Evolutionary conservation across 2,113 vertebrate genomes (phyloP).

Genomic region (Rhagologus leucostigma): DNA sequence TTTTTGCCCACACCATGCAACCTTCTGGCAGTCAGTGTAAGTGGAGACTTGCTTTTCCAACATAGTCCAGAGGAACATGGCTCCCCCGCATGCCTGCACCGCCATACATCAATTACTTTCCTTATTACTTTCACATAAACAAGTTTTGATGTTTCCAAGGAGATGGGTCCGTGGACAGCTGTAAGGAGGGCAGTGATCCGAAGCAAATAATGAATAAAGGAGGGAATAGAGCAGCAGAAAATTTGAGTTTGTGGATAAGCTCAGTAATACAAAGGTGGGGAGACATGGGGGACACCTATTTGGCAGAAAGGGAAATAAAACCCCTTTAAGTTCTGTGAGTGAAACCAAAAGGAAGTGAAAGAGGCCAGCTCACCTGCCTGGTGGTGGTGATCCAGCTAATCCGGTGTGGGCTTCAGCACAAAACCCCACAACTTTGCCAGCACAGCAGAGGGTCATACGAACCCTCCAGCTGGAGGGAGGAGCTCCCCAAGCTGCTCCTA

Average conservation of each 20-base stretch:
- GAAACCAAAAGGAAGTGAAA: not conserved
- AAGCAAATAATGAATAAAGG: not conserved
- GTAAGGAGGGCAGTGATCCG: not conserved
- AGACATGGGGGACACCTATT: not conserved
- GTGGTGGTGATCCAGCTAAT: not conserved
- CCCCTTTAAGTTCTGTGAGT: not conserved
- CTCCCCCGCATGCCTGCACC: not conserved
- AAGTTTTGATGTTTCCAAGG: constrained; percentile 26
- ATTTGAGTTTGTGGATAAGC: not conserved
- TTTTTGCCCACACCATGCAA: not conserved
- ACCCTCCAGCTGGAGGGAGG: not conserved
- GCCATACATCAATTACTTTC: not conserved
- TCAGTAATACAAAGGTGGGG: not conserved
- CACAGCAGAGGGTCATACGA: not conserved
- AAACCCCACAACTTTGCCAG: not conserved
- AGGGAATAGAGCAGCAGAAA: not conserved
- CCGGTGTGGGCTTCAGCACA: not conserved
- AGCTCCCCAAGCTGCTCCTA: not conserved
- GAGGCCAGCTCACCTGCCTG: not conserved
- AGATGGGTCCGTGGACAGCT: not conserved
- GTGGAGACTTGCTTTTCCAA: not conserved
- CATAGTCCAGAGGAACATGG: not conserved
- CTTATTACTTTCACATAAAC: constrained; percentile 9
- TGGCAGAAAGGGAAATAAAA: not conserved
- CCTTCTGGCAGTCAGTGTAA: not conserved